A percentile compares a stretch with the other conserved stretches of the same genome.
Conservation (phyloP, 2,113 vertebrate genomes). For the Myanophis thanlyinensis region DNA sequence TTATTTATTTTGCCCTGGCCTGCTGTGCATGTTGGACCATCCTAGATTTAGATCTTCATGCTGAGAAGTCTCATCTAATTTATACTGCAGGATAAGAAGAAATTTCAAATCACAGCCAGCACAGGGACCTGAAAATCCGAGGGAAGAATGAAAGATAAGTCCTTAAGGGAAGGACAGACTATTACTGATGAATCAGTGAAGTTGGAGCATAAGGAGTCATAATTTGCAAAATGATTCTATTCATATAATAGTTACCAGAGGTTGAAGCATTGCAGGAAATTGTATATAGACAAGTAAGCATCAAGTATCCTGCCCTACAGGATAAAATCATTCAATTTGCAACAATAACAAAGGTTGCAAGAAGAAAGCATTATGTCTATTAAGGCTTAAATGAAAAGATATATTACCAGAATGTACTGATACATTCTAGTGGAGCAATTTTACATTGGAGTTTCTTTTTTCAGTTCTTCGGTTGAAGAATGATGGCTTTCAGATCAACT, state of each 20-base stretch:
- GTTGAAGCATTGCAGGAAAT: neutral
- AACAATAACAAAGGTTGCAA: neutral
- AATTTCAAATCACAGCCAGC: neutral
- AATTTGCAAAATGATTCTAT: neutral
- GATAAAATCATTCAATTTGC: neutral
- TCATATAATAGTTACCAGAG: neutral
- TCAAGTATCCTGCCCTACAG: neutral
- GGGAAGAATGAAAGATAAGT: neutral
- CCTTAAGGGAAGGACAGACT: neutral
- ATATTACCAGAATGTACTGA: neutral
- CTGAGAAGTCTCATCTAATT: neutral
- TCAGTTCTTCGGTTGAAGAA: neutral
- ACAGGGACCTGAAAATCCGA: neutral
- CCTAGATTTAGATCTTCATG: neutral
- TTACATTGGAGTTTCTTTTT: neutral
- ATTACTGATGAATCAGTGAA: neutral
- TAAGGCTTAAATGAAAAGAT: neutral
- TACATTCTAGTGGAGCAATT: neutral
- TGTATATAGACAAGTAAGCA: neutral
- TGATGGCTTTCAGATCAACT: neutral
- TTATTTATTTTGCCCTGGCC: neutral
- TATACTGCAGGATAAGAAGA: neutral
- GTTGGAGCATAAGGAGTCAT: neutral
- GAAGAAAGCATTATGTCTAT: neutral
- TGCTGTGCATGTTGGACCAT: neutral